Conservation (phyloP, 2,888 invertebrate species). For the Pterostichus niger region DNA sequence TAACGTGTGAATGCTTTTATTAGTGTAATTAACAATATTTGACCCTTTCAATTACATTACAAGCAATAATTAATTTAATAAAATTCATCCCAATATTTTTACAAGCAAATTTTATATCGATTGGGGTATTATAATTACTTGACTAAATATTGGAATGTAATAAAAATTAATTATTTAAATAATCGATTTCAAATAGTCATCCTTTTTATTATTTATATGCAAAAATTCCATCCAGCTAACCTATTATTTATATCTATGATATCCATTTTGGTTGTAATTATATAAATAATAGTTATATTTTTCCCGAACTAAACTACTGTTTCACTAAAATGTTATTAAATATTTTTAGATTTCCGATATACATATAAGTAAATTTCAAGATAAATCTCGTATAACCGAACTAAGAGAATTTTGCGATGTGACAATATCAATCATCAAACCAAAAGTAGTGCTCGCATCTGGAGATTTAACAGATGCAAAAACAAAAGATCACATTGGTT, state of each 20-base stretch:
- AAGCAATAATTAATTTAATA: not conserved
- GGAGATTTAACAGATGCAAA: constrained; percentile 96
- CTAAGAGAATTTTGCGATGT: constrained; percentile 89
- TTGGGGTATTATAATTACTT: not conserved
- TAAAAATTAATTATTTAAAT: not conserved
- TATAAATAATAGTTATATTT: too few relatives aligned
- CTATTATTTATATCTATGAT: constrained; percentile 67
- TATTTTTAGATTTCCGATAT: constrained; percentile 88
- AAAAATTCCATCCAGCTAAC: constrained; percentile 16
- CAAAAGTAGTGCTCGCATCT: constrained; percentile 88
- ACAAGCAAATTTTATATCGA: not conserved
- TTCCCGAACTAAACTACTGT: too few relatives aligned
- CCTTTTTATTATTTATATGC: constrained; percentile 20
- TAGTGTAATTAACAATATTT: constrained; percentile 22
- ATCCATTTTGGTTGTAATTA: too few relatives aligned
- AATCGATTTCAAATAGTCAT: constrained; percentile 23
- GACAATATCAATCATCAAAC: constrained; percentile 86
- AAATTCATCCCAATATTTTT: too few relatives aligned
- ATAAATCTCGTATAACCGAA: constrained; percentile 86
- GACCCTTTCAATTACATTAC: constrained; percentile 68
- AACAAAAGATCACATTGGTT: constrained; percentile 87
- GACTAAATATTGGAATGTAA: constrained; percentile 3
- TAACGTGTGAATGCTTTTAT: constrained; percentile 41
- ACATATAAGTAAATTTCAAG: constrained; percentile 92
- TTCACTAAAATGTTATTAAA: not conserved